Base-by-base conservation (phyloP, 2,113 vertebrate species). In the Anser brachyrhynchus region DNA sequence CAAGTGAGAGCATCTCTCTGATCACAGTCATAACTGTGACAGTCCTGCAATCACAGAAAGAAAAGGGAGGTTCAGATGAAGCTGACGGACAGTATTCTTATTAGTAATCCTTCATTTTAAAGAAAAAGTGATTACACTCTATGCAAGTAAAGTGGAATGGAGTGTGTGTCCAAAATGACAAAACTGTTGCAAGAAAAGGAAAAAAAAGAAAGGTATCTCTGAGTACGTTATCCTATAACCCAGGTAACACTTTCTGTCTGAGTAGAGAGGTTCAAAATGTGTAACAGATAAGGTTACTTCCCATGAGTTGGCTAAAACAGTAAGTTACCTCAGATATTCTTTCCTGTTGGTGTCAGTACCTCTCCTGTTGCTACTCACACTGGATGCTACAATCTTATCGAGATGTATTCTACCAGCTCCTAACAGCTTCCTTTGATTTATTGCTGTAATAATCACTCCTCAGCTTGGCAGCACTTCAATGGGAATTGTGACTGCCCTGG, bases 381-480 rank as follows among this genome's bases (percentile, higher is more conserved):
- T 66, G 54, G 75, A 86, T 70, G 35, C 49, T 81, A 41, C 84
- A 82, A 23, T 14, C 41, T 72, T 52, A 88, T 54, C 0, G 10
- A 92, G 89, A 86, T 51, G 62, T 78, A 62, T 76, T 93, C 62
- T 70, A 88, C 31, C 11, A 19, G 22, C 71, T 88, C 83, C 39
- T 86, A 88, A 67, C 26, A 72, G 66, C 39, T 39, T 85, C 64
- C 89, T 69, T 80, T 93, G 89, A 93, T 95, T 93, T 92, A 93
- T 65, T 66, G 80, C 79, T 80, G 67, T n/a, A 96, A 95, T 92
- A 93, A 90, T 70, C 76, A 89, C 72, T 70, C 49, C 76, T 90
- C 0, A 3, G 76, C 55, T 92, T 92, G 89, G 93, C 84, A 95
- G 54, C 65, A 52, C 73, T 86, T 90, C 83, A 90, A 51, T 33